Base-by-base conservation (phyloP, 1,140 invertebrate species). In the Nasonia vitripennis region DNA sequence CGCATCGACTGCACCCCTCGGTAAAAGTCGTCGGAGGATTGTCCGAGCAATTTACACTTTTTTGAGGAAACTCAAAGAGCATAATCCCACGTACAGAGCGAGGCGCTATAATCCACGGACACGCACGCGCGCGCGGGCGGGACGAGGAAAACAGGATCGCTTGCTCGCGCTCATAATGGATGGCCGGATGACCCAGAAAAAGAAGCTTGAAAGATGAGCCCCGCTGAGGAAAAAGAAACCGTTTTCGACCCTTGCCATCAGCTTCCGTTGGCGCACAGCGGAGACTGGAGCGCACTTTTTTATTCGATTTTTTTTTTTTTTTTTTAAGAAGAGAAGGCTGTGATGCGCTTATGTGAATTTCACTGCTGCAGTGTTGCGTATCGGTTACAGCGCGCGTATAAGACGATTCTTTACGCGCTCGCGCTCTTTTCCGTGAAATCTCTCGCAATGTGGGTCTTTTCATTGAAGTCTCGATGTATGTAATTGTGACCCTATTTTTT, bases 11-110 rank as follows among this genome's bases (percentile, higher is more conserved):
- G 87, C 84, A 12, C 27, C 68, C 68, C 27, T 67, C 62, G 41
- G 7, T 10, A 34, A 71, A 71, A 71, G 68, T 27, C 68, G 31
- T 37, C 2, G 11, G 27, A 68, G 31, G 91, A 91, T 92, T 91
- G 91, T 93, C 92, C 92, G 88, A 91, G 91, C 91, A 92, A 93
- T 92, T 51, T 81, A 70, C 87, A 88, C 87, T 89, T 87, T 87
- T 37, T 85, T 27, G 84, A 80, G 78, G 55, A 78, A 77, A 73
- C 70, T 31, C 23, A 71, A 34, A 71, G 68, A 31, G 27, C 5
- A 31, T 34, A 34, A 71, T 34, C 23, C 68, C 31, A 31, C 27
- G 68, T 37, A 37, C 34, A 5, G 3, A 37, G 34, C 2, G 34
- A 37, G 11, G 68, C 27, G n/a, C 11, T 67, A 34, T 31, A 71